phyloP scores from a whole-genome alignment of 1,140 invertebrate genomes.

The Oscheius sp. region DNA sequence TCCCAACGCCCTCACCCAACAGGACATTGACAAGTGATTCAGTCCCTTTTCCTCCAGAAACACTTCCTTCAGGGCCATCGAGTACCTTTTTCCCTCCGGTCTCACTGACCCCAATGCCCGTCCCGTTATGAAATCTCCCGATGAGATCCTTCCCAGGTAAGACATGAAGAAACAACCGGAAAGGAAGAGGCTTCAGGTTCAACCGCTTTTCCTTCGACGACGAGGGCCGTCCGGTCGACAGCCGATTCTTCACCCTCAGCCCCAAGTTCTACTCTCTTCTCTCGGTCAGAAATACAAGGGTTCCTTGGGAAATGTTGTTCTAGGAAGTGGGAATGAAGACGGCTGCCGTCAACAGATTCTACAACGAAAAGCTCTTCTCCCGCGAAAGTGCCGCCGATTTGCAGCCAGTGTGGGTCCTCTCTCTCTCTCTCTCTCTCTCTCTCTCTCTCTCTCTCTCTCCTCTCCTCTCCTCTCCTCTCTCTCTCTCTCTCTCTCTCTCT shows the following conservation, averaged over 20 bases:
- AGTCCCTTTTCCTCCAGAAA: background rate
- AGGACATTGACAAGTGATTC: slow-evolving; percentile 72
- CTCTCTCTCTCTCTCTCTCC: no score
- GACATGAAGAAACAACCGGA: background rate
- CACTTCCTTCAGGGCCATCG: slow-evolving; percentile 39
- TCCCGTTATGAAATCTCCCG: slow-evolving; percentile 60
- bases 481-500: background rate
- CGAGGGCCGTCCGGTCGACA: slow-evolving; percentile 48
- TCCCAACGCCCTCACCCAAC: slow-evolving; percentile 79
- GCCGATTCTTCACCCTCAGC: slow-evolving; percentile 53
- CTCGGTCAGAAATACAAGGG: slow-evolving; percentile 39
- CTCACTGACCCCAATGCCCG: slow-evolving; percentile 41
- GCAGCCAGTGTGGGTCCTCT: background rate
- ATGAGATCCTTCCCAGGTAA: slow-evolving; percentile 50
- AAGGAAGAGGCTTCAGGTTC: slow-evolving; percentile 22
- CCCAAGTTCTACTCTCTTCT: slow-evolving; percentile 55
- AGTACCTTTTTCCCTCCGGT: slow-evolving; percentile 59
- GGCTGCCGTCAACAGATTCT: slow-evolving; percentile 38
- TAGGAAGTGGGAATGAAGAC: slow-evolving; percentile 42
- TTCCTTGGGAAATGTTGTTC: slow-evolving; percentile 10
- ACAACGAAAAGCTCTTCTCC: slow-evolving; percentile 26
- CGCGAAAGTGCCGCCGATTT: slow-evolving; percentile 4
- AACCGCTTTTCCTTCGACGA: slow-evolving; percentile 50
- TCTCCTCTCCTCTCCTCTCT: no score
- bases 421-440: no score